These are phyloP conservation scores for Automeris io DNA, from an alignment of 2,888 invertebrate species.

Conservation along the genomic window DNA sequence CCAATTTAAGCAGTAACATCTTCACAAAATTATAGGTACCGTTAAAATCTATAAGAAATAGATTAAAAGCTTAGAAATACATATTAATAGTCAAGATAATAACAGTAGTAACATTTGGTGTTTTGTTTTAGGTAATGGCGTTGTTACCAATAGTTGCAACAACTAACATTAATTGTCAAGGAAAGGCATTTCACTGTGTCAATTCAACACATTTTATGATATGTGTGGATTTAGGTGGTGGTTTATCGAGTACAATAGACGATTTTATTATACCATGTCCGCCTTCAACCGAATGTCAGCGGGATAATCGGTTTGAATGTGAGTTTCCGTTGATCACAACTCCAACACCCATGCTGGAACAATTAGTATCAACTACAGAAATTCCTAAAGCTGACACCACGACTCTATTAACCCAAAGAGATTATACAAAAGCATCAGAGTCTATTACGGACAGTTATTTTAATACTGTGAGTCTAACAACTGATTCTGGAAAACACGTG, in stretches of 20 bases:
- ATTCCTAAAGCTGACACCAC: slow-evolving; percentile 11
- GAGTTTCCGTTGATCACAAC: slow-evolving; percentile 37
- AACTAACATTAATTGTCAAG: slow-evolving; percentile 55
- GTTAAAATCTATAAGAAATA: no score
- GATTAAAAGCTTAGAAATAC: no score
- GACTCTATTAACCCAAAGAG: not conserved
- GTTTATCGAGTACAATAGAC: slow-evolving; percentile 55
- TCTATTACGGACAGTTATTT: not conserved
- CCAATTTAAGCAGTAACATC: no score
- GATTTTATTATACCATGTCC: slow-evolving; percentile 57
- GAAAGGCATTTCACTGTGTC: slow-evolving; percentile 65
- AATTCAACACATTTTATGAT: slow-evolving; percentile 68
- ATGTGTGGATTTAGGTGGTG: slow-evolving; percentile 64
- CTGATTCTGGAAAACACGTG: not conserved
- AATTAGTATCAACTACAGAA: slow-evolving; percentile 9
- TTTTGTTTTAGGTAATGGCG: slow-evolving; percentile 42
- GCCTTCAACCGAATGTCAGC: slow-evolving; percentile 43
- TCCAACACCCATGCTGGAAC: slow-evolving; percentile 7
- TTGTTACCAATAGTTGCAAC: slow-evolving; percentile 32
- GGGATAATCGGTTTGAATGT: slow-evolving; percentile 54
- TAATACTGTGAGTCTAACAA: not conserved
- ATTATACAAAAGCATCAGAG: not conserved
- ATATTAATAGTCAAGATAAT: no score
- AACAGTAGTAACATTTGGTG: not conserved
- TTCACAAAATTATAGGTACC: no score